Conservation (phyloP, 2,797 vertebrate genomes). For the Pelobates cultripes region DNA sequence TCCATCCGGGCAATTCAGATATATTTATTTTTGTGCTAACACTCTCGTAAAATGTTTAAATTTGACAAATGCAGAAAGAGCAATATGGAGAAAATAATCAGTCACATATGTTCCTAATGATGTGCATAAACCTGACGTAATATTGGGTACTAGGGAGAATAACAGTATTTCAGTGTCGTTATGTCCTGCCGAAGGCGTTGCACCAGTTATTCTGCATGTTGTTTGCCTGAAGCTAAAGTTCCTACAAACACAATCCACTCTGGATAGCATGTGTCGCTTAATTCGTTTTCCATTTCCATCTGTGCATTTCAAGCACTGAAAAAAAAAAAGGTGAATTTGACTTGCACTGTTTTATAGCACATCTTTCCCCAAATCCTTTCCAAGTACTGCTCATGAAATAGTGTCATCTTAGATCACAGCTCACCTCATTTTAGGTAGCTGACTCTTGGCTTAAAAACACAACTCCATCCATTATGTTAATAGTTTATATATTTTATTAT, state of each 20-base stretch:
- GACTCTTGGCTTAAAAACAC: not conserved
- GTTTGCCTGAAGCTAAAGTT: conserved; percentile 51
- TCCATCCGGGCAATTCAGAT: conserved; percentile 37
- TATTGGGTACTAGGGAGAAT: conserved; percentile 37
- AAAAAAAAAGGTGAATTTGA: not conserved
- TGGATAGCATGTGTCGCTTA: conserved; percentile 46
- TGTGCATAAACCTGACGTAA: conserved; percentile 56
- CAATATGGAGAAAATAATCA: conserved; percentile 53
- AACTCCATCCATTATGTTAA: not conserved
- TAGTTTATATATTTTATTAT: not conserved
- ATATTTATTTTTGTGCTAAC: conserved; percentile 49
- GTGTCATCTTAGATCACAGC: not conserved
- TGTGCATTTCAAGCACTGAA: conserved; percentile 25
- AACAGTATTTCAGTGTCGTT: conserved; percentile 34
- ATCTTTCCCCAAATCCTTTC: not conserved
- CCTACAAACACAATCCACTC: conserved; percentile 41
- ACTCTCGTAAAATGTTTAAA: conserved; percentile 50
- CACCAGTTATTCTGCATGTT: conserved; percentile 48
- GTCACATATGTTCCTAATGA: conserved; percentile 51
- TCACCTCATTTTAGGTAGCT: conserved; percentile 4
- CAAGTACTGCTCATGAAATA: not conserved
- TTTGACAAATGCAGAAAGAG: conserved; percentile 45
- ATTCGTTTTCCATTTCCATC: conserved; percentile 40
- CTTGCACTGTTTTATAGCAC: not conserved
- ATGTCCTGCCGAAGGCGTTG: conserved; percentile 31